These are phyloP conservation scores for Ondatra zibethicus DNA, from an alignment of 2,113 vertebrate genomes.

Conservation along the genomic window DNA sequence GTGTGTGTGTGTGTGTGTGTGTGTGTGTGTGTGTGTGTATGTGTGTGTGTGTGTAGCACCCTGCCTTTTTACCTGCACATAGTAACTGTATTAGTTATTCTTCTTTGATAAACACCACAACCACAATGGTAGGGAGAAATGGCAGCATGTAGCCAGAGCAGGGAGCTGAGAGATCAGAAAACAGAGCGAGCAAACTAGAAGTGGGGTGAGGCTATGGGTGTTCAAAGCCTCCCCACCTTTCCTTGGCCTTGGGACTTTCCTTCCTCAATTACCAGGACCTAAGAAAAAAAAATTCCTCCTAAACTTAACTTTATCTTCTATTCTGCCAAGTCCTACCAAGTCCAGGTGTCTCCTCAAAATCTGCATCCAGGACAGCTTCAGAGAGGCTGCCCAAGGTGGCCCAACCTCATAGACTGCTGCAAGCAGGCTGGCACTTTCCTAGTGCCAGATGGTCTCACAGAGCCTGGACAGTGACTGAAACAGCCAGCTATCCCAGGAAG, in stretches of 20 bases:
- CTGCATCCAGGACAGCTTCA: background rate
- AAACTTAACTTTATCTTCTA: background rate
- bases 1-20: background rate
- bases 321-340: background rate
- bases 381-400: background rate
- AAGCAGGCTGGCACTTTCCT: background rate
- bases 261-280: background rate
- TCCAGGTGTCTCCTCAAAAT: background rate
- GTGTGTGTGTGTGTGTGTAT: background rate
- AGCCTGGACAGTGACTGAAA: background rate
- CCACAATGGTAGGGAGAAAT: background rate
- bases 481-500: background rate
- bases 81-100: background rate
- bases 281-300: background rate
- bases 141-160: background rate
- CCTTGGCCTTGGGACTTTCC: background rate
- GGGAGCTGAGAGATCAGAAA: background rate
- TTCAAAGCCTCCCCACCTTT: background rate
- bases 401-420: background rate
- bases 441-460: background rate
- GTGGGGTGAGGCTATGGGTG: background rate
- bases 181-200: background rate
- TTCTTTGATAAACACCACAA: background rate
- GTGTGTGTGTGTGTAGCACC: background rate
- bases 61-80: background rate